Evolutionary conservation across 2,113 vertebrate species (phyloP).

Genomic region (Hyaena hyaena): DNA sequence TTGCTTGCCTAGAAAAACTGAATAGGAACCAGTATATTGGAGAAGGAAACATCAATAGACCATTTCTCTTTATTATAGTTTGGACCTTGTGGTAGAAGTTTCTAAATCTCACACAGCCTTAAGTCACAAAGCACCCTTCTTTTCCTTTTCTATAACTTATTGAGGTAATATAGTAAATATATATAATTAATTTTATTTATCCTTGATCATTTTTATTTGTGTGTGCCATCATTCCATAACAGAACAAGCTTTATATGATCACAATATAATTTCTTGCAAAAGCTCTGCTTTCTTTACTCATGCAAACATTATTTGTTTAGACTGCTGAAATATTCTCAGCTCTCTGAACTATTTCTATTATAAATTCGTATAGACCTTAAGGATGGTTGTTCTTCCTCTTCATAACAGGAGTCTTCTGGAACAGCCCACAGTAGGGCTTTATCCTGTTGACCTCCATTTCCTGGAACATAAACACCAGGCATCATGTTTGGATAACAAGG

Average conservation of each 20-base stretch:
- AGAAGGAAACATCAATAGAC: neutral
- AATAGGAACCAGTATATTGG: neutral
- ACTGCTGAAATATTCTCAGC: neutral
- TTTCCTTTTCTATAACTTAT: neutral
- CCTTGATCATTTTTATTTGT: neutral
- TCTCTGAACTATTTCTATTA: neutral
- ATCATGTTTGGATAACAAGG: neutral
- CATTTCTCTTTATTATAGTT: neutral
- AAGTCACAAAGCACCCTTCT: neutral
- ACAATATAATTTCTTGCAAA: neutral
- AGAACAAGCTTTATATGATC: neutral
- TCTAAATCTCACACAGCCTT: neutral
- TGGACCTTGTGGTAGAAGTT: neutral
- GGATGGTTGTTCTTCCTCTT: neutral
- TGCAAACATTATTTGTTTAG: neutral
- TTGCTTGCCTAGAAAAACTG: neutral
- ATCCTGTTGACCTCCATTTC: neutral
- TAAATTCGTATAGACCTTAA: neutral
- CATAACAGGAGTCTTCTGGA: neutral
- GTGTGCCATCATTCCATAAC: neutral
- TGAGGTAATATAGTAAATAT: neutral
- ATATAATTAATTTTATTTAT: neutral
- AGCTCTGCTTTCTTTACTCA: neutral
- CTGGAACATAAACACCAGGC: neutral
- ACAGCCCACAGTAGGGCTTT: neutral